Evolutionary conservation across 2,113 vertebrate species (phyloP).

Genomic region (Megaleporinus macrocephalus): DNA sequence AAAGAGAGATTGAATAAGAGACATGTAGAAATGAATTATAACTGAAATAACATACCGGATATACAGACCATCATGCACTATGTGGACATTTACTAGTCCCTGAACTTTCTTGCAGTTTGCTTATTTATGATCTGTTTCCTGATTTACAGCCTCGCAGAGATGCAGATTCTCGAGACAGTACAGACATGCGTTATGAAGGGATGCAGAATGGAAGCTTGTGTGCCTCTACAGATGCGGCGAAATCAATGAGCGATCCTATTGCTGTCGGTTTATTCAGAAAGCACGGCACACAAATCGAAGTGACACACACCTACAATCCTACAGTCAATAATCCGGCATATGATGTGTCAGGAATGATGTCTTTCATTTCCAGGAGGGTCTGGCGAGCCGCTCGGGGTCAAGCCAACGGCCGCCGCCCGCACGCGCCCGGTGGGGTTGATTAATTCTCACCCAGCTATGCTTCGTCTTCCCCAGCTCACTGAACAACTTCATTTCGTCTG

Average conservation of each 20-base stretch:
- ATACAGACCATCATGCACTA: no score
- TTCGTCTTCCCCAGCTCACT: conserved; percentile 99
- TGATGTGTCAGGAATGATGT: conserved; percentile 84
- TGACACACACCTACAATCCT: conserved; percentile 87
- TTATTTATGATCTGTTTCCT: neutral
- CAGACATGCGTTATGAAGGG: neutral
- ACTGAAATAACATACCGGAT: no score
- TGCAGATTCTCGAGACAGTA: neutral
- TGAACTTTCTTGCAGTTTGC: no score
- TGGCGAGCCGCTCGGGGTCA: conserved; percentile 83
- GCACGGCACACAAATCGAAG: conserved; percentile 77
- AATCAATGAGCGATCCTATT: conserved; percentile 2
- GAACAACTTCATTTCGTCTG: conserved; percentile 99
- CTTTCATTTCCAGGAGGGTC: conserved; percentile 79
- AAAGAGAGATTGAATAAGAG: no score
- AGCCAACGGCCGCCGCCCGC: conserved; percentile 77
- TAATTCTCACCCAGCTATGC: conserved; percentile 87
- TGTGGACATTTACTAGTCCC: no score
- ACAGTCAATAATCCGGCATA: conserved; percentile 88
- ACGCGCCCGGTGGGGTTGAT: conserved; percentile 87
- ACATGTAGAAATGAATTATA: no score
- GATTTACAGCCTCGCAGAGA: neutral
- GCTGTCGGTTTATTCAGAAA: conserved; percentile 78
- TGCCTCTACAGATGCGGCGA: neutral
- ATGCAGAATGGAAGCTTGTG: neutral